Percentiles rank a stretch among this genome's conserved stretches.
These are phyloP conservation scores for Cerceris ruficornis DNA, from an alignment of 2,888 invertebrate genomes.

Conservation along the genomic window DNA sequence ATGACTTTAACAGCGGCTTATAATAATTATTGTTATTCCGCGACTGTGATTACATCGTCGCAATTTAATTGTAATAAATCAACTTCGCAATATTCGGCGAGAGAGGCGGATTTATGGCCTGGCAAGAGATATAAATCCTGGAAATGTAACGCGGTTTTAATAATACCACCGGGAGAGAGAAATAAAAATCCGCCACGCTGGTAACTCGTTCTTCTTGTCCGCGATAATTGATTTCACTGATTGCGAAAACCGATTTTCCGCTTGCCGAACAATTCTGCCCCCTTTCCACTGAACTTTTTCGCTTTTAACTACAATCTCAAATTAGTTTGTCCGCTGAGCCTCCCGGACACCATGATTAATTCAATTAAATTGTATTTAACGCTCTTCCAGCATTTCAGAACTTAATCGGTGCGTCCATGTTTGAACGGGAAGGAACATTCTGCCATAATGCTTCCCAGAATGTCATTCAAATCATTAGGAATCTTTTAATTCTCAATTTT, in stretches of 20 bases:
- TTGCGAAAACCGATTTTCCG: constrained; percentile 34
- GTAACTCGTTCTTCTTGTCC: constrained; percentile 16
- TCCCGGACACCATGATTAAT: neutral
- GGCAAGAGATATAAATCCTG: constrained; percentile 24
- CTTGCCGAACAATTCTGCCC: constrained; percentile 19
- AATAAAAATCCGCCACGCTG: constrained; percentile 43
- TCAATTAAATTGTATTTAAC: neutral
- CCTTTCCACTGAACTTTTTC: neutral
- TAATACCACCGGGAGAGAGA: constrained; percentile 23
- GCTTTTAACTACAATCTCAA: neutral
- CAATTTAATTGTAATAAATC: constrained; percentile 28
- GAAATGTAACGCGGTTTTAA: constrained; percentile 41
- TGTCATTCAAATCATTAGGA: too few species aligned
- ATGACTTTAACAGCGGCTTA: neutral
- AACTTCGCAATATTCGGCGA: constrained; percentile 14
- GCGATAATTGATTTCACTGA: constrained; percentile 32
- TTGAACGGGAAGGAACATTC: too few species aligned
- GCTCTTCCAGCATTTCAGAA: too few species aligned
- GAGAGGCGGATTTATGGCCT: constrained; percentile 34
- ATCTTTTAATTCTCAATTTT: too few species aligned
- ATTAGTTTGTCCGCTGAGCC: too few species aligned
- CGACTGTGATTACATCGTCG: neutral
- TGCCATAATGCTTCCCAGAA: too few species aligned
- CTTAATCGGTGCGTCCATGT: too few species aligned
- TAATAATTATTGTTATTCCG: neutral